Conservation (phyloP, 2,888 invertebrate species). For the Agrochola lychnidis region DNA sequence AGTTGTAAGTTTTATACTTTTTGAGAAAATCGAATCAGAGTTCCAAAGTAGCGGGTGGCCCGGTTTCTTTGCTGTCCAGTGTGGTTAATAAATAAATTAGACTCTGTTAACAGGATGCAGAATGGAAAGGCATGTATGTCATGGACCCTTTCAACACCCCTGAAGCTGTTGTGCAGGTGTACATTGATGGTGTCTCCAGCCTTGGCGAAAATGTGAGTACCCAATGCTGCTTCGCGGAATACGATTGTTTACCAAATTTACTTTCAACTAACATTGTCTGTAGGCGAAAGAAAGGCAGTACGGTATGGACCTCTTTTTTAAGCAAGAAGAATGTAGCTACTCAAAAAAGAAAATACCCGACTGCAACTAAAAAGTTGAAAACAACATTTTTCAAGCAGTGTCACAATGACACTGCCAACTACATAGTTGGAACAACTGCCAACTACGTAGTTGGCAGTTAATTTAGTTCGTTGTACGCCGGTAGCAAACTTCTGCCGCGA, state of each 20-base stretch:
- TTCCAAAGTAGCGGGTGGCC: no score
- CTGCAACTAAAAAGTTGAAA: no score
- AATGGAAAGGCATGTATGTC: slow-evolving; percentile 93
- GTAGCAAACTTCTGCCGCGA: no score
- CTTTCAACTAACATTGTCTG: neutral
- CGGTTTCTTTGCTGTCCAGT: no score
- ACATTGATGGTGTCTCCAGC: slow-evolving; percentile 92
- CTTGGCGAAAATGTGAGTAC: slow-evolving; percentile 85
- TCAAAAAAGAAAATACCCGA: no score
- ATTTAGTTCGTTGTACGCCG: no score
- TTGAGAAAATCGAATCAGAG: no score
- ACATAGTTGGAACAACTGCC: no score
- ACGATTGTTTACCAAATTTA: neutral
- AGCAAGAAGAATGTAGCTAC: neutral
- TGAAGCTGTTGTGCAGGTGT: slow-evolving; percentile 92
- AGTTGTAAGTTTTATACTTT: no score
- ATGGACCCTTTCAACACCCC: slow-evolving; percentile 93
- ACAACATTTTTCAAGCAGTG: no score
- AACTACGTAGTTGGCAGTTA: no score
- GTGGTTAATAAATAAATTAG: neutral
- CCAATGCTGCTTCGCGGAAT: neutral
- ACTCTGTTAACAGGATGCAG: slow-evolving; percentile 85
- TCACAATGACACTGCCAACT: no score
- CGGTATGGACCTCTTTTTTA: neutral
- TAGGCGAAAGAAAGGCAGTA: neutral